Base-by-base conservation (phyloP, 1,140 invertebrate species). In the Lethrus apterus region DNA sequence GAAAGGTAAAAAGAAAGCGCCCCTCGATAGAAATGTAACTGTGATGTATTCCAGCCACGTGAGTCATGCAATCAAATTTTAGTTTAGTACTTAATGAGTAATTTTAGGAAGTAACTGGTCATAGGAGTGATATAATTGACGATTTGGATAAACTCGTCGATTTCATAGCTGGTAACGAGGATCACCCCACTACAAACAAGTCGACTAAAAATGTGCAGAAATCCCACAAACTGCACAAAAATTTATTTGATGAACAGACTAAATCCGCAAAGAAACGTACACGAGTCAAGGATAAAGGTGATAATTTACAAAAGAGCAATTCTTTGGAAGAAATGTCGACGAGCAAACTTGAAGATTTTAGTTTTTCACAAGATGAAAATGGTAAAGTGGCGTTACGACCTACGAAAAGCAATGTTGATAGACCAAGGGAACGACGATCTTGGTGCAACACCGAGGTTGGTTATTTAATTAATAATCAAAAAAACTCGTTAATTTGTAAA, bases 301-400 rank as follows among this genome's bases (percentile, higher is more conserved):
- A 23, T 9, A 41, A 41, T 38, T 56, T 78, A 26, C 75, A 81
- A 59, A 79, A 80, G 50, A 77, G 79, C 29, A 78, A 78, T 54
- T 82, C 79, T 8, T 62, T 84, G 23, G 82, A 84, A 63, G 82
- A 84, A 64, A 76, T 84, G 47, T 81, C 80, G 2, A 77, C 77
- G 41, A 78, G 77, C 9, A 83, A 78, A 65, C 64, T 83, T 14
- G 79, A 81, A 55, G 81, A 84, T 59, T 65, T 65, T 41, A 43
- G 44, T 9, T 63, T 63, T 20, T n/a, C 32, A 20, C 15, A 45
- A 13, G 21, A 26, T 29, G 43, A 48, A 18, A 35, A 42, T 9
- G 43, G 35, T 10, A 49, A 50, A 33, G 61, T 61, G 1, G 52
- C 56, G 9, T 42, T 62, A 29, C 44, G 62, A 20, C 36, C 38